Evolutionary conservation across 2,888 invertebrate genomes (phyloP), one percentile per base, ranked within the genome.

Genomic region (Diachrysia chrysitis): DNA sequence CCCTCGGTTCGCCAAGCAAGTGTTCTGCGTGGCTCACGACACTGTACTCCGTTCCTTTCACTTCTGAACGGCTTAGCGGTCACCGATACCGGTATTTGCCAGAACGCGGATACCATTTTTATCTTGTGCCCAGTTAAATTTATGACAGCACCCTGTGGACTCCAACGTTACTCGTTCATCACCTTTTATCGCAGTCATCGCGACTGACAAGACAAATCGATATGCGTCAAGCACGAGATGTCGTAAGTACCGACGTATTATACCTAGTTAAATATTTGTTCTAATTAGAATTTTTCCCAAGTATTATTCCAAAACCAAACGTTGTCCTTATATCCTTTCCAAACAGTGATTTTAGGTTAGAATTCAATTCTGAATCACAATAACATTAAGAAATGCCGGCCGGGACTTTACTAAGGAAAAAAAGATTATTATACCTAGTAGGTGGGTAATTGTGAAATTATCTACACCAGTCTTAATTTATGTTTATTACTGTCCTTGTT

Each of bases 141-240:
- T 92, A 94, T 91, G 94, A 85, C 91, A 89, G 88, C 94, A 94
- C 78, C 88, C 95, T 95, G 95, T 95, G 95, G 94, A 92, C 95
- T 66, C 91, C 95, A 86, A 94, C 94, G 92, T 89, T 95, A 81
- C 91, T 95, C 93, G 90, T 94, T 88, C 93, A 95, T 92, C 95
- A 95, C 88, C 90, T 95, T 74, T 89, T 95, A 88, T 95, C 95
- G 86, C 93, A 90, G 92, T 93, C 94, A 56, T 85, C 87, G 84
- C 89, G 93, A 89, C 93, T 93, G 94, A 93, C 93, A 92, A 92
- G 92, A 91, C 92, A 84, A 93, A 94, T 94, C 95, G 93, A 95
- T 94, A 95, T 95, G 95, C 95, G 95, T 88, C 95, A 93, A 89
- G 91, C 94, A 77, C 86, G 94, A 90, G 95, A 95, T 88, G 87